A percentile compares a stretch with the other conserved stretches of the same genome.
Conservation (phyloP, 2,888 invertebrate species). For the Pherbina coryleti region DNA sequence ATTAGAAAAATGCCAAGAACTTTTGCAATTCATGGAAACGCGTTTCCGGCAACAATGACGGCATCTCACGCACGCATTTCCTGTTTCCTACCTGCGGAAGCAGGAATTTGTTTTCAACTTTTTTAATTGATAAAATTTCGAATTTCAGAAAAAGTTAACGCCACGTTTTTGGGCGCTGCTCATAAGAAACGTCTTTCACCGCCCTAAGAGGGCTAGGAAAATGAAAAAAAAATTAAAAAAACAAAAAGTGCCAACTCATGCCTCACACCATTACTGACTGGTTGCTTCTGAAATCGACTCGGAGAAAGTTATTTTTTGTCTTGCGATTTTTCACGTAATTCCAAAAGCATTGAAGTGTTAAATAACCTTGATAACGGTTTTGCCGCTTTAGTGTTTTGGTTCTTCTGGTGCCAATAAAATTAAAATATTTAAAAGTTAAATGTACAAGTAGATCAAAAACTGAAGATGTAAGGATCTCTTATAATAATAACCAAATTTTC, state of each 20-base stretch:
- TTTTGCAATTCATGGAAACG: slow-evolving; percentile 26
- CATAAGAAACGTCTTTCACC: slow-evolving; percentile 7
- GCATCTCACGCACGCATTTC: slow-evolving; percentile 24
- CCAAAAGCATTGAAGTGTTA: slow-evolving; percentile 27
- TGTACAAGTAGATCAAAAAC: no score
- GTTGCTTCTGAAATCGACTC: neutral
- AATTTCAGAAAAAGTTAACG: slow-evolving; percentile 36
- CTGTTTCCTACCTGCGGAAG: slow-evolving; percentile 7
- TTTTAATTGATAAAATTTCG: slow-evolving; percentile 48
- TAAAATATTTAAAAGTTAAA: neutral
- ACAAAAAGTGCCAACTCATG: slow-evolving; percentile 6
- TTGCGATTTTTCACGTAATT: slow-evolving; percentile 27
- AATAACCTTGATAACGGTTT: slow-evolving; percentile 29
- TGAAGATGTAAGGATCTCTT: no score
- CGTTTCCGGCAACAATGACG: neutral
- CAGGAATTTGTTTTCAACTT: slow-evolving; percentile 44
- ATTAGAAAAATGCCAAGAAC: neutral
- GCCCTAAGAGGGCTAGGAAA: neutral
- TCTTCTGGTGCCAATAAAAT: neutral
- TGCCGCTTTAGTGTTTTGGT: neutral
- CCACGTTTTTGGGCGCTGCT: slow-evolving; percentile 2
- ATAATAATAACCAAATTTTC: no score
- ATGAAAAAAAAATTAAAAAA: no score
- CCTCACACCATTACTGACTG: neutral
- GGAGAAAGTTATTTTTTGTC: neutral